Base-by-base conservation (phyloP, 1,140 invertebrate genomes). In the Yoshiicerus persimilis region DNA sequence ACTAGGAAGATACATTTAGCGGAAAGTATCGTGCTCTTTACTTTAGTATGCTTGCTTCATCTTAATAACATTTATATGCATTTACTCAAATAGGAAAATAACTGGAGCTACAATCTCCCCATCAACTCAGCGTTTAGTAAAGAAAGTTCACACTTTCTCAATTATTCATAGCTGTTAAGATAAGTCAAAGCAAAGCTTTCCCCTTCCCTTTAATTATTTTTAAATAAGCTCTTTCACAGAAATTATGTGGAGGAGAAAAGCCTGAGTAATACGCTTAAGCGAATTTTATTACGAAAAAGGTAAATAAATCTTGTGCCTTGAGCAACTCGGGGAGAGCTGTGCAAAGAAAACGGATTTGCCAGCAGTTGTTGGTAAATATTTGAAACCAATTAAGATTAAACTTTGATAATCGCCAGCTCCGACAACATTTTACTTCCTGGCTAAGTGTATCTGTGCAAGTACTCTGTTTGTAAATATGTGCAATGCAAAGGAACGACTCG, bases 151-250 rank as follows among this genome's bases (percentile, higher is more conserved):
- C 75, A 80, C 34, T 80, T 38, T 80, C 75, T 80, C 75, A 80
- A 80, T 80, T 80, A 80, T 80, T 80, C 75, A 80, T 80, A 36
- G 75, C 20, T 38, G 32, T 36, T 20, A 36, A 38, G 75, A 80
- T 80, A 38, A 80, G 34, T 80, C 75, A 80, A 80, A 80, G 75
- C 32, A 80, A 80, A 23, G 30, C 75, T 38, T 80, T n/a, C 75
- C 75, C 75, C n/a, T 80, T 80, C 75, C 32, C 75, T 38, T 80
- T 80, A 80, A 80, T 80, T 80, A 80, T 80, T 80, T 80, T 80
- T 80, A 80, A 80, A 80, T 80, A 80, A 80, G 75, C 30, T 80
- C 75, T 10, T 27, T 36, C 32, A 34, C 32, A 36, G 75, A 34
- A 34, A 80, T 80, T 80, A 80, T 36, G 75, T 23, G 75, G 75